Evolutionary conservation across 1,140 invertebrate species (phyloP).

Genomic region (Megalonaias nervosa): DNA sequence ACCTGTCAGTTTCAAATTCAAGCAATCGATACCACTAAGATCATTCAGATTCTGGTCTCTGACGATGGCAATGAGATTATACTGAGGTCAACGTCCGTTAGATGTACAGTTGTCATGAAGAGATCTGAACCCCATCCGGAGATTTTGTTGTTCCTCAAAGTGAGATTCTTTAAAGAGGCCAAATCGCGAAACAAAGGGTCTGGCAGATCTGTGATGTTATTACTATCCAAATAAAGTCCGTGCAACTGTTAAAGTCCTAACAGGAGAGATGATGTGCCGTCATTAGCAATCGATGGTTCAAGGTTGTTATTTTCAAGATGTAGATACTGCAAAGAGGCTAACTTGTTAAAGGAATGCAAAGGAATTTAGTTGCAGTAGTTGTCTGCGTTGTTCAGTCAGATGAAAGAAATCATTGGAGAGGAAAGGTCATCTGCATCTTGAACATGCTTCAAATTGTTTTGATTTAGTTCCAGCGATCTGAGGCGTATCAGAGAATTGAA

Average conservation of each 20-base stretch:
- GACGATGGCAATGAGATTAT: conserved; percentile 50
- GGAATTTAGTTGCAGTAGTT: conserved; percentile 42
- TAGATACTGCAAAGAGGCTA: conserved; percentile 39
- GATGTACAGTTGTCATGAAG: conserved; percentile 30
- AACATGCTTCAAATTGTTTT: conserved; percentile 48
- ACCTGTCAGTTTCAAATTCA: conserved; percentile 44
- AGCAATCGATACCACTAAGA: conserved; percentile 16
- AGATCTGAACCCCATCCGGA: conserved; percentile 42
- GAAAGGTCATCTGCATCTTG: conserved; percentile 31
- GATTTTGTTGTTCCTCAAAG: conserved; percentile 43
- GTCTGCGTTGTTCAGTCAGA: conserved; percentile 46
- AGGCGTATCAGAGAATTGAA: conserved; percentile 45
- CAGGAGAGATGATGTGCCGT: conserved; percentile 38
- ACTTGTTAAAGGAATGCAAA: conserved; percentile 30
- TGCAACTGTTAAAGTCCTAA: conserved; percentile 41
- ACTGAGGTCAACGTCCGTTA: conserved; percentile 43
- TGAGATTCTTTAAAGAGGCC: conserved; percentile 29
- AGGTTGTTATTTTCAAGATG: conserved; percentile 50
- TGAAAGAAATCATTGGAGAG: conserved; percentile 30
- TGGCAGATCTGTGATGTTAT: conserved; percentile 37
- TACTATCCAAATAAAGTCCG: conserved; percentile 43
- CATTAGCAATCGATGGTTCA: conserved; percentile 30
- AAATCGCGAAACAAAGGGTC: conserved; percentile 43
- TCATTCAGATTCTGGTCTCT: conserved; percentile 44
- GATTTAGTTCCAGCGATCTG: conserved; percentile 46